Evolutionary conservation across 2,113 vertebrate genomes (phyloP).

Genomic region (Parotia lawesii): DNA sequence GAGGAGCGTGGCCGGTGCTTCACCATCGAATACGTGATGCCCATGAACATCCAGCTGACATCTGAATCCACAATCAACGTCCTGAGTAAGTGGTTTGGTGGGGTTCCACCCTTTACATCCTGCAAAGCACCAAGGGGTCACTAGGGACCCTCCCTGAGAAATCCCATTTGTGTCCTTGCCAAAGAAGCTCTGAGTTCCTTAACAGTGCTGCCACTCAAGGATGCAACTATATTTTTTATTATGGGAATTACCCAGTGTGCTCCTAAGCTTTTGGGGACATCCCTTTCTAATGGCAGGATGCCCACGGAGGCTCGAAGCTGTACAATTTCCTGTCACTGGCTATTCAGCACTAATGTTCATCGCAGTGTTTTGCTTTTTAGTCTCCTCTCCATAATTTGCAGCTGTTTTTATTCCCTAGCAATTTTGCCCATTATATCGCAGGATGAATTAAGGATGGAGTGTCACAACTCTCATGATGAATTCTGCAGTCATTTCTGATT

Average conservation of each 20-base stretch:
- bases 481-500: neutral
- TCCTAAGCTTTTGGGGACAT: neutral
- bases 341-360: neutral
- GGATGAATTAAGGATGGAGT: neutral
- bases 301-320: neutral
- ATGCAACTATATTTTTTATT: neutral
- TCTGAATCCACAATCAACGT: slow-evolving; percentile 93
- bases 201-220: neutral
- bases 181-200: neutral
- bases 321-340: neutral
- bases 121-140: neutral
- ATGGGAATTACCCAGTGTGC: neutral
- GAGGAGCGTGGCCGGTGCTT: slow-evolving; percentile 92
- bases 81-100: slow-evolving; percentile 80
- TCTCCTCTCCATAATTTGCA: neutral
- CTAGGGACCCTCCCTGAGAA: neutral
- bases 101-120: neutral
- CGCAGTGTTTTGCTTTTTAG: neutral
- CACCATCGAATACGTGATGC: slow-evolving; percentile 95
- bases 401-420: neutral
- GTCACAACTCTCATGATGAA: neutral
- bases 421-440: neutral
- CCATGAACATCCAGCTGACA: slow-evolving; percentile 88
- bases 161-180: neutral
- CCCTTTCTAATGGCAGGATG: neutral